These are phyloP conservation scores for Halcyon malimbica DNA, from an alignment of 2,113 vertebrate species.

Conservation along the genomic window DNA sequence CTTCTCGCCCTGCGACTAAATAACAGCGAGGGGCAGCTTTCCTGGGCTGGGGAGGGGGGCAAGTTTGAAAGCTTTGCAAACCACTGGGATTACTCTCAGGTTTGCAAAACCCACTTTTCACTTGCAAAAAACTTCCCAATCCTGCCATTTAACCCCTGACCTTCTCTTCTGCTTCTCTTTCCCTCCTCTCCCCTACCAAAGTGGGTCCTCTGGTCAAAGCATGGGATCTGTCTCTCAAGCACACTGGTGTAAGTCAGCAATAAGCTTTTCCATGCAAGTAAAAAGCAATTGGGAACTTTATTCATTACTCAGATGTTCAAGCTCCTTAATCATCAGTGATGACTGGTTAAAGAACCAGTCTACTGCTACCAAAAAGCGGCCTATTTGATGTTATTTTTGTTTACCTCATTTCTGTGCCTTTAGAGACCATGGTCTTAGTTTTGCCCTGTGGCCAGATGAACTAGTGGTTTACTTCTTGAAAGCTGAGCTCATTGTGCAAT, in stretches of 20 bases:
- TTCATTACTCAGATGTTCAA: background rate
- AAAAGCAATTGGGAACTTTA: background rate
- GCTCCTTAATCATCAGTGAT: background rate
- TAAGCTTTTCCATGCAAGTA: background rate
- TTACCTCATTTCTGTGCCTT: background rate
- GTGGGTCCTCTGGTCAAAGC: background rate
- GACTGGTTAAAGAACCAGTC: background rate
- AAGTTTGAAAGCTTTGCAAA: background rate
- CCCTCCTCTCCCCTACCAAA: background rate
- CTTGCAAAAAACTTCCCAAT: background rate
- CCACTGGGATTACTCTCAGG: background rate
- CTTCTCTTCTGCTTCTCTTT: background rate
- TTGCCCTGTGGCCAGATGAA: background rate
- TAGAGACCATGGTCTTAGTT: background rate
- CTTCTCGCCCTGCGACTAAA: background rate
- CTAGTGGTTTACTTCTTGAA: background rate
- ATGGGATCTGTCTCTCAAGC: fast-evolving
- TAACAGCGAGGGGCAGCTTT: background rate
- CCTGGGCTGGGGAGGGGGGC: background rate
- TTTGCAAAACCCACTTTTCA: constrained; percentile 46
- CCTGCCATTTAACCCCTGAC: constrained; percentile 37
- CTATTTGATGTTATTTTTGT: background rate
- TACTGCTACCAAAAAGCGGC: fast-evolving
- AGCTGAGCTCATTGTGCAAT: background rate
- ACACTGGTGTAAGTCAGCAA: background rate